Evolutionary conservation across 2,888 invertebrate species (phyloP).

Genomic region (Drosophila prostipennis): DNA sequence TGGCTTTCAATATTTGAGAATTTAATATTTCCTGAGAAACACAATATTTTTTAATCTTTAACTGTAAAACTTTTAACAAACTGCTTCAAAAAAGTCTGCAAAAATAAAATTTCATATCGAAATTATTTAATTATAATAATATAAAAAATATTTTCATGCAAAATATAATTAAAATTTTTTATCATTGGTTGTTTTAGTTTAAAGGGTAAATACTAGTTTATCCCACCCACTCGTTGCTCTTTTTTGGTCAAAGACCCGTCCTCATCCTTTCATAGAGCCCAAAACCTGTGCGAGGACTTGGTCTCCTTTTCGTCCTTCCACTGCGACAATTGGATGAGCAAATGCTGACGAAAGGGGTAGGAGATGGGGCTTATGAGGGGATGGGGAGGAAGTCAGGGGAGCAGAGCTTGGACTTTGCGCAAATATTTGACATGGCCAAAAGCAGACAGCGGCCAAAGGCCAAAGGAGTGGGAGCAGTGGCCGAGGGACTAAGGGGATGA

Average conservation of each 20-base stretch:
- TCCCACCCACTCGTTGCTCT: constrained; percentile 3
- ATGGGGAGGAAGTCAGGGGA: constrained; percentile 13
- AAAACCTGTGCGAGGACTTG: constrained; percentile 28
- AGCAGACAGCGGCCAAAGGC: constrained; percentile 28
- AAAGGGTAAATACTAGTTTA: constrained; percentile 2
- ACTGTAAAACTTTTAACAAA: too few relatives aligned
- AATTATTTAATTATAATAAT: too few relatives aligned
- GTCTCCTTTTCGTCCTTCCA: constrained; percentile 54
- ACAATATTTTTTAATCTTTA: too few relatives aligned
- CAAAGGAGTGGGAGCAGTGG: constrained; percentile 10
- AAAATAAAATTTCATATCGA: too few relatives aligned
- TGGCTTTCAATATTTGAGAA: too few relatives aligned
- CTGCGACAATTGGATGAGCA: constrained; percentile 45
- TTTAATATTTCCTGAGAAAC: too few relatives aligned
- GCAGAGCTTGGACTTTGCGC: constrained; percentile 67
- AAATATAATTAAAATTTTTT: too few relatives aligned
- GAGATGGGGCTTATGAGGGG: neutral
- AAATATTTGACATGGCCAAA: constrained; percentile 72
- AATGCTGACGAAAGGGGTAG: constrained; percentile 40
- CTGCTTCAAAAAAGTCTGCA: too few relatives aligned
- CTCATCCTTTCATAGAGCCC: constrained; percentile 4
- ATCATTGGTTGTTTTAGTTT: neutral
- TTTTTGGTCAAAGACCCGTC: constrained; percentile 26
- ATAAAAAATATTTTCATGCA: too few relatives aligned
- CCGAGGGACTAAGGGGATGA: neutral